These are phyloP conservation scores for Sakesphorus luctuosus DNA, from an alignment of 2,113 vertebrate genomes.

Conservation along the genomic window DNA sequence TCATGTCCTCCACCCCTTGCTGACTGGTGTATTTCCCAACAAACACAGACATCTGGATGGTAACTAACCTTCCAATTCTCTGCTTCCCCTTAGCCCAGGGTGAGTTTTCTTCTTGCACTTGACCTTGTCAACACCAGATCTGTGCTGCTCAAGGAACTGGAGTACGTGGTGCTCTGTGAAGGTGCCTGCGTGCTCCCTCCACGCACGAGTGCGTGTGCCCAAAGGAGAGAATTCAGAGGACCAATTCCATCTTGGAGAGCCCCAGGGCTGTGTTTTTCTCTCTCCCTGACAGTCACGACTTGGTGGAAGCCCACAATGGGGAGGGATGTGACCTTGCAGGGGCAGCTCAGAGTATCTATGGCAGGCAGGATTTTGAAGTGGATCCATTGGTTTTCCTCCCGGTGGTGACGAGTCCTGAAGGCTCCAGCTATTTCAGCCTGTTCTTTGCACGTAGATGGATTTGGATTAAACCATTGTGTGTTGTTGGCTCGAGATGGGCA, in stretches of 20 bases:
- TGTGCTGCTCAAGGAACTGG: background rate
- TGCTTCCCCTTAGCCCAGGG: background rate
- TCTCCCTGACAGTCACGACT: background rate
- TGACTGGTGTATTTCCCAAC: background rate
- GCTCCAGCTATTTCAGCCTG: background rate
- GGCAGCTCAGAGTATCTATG: background rate
- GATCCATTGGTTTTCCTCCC: background rate
- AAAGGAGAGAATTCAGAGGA: background rate
- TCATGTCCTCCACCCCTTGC: background rate
- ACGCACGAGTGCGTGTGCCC: accelerated
- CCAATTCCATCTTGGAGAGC: background rate
- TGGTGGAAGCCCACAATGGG: background rate
- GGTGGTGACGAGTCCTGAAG: background rate
- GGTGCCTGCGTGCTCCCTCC: background rate
- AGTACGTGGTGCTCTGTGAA: background rate
- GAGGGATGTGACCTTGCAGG: background rate
- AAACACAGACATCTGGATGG: background rate
- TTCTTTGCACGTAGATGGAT: background rate
- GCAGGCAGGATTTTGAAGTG: background rate
- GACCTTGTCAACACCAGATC: constrained; percentile 13
- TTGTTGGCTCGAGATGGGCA: background rate
- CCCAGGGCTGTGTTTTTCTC: background rate
- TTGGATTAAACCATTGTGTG: background rate
- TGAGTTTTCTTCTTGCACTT: background rate
- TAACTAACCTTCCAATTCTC: constrained; percentile 35